Base-by-base conservation (phyloP, 2,888 invertebrate species). In the Leucophenga montana region DNA sequence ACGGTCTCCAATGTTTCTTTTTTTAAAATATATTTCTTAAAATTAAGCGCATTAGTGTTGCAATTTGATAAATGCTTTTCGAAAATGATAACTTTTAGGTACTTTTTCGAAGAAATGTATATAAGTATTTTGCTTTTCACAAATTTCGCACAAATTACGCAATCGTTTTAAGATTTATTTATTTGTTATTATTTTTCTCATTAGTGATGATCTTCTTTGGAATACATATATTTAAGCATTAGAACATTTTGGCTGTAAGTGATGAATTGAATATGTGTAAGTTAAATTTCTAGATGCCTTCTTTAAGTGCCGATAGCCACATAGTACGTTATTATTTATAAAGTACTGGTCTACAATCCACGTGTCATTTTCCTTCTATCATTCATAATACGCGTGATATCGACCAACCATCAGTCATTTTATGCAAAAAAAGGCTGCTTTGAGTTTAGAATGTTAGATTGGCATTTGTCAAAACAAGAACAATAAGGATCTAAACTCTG, bases 151-250 rank as follows among this genome's bases (percentile, higher is more conserved):
- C 64, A 68, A 70, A 71, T 68, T 66, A 66, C 31, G 64, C 44
- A 66, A 71, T 27, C 27, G 2, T 71, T 71, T 67, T 69, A 44
- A 67, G 71, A 68, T 70, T 71, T 68, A 66, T 64, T 68, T 71
- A 69, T 71, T 69, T 68, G 33, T 65, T 57, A 68, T 72, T 72
- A 61, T 61, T 65, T 50, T 69, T 54, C 64, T 69, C 62, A 64
- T 72, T 65, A 69, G 65, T 48, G 22, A 16, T n/a, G 5, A 11
- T 53, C 4, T 53, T 53, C 14, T 53, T 53, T 50, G 5, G 3
- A 62, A 46, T 22, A 64, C 74, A 78, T 83, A 77, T 81, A 84
- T 84, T 81, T 81, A 81, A 82, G 79, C 82, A 82, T 69, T 77
- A 82, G n/a, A 44, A n/a, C n/a, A n/a, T n/a, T n/a, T n/a, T n/a